Conservation (phyloP, 2,113 vertebrate species). For the Sporophila hypoxantha region DNA sequence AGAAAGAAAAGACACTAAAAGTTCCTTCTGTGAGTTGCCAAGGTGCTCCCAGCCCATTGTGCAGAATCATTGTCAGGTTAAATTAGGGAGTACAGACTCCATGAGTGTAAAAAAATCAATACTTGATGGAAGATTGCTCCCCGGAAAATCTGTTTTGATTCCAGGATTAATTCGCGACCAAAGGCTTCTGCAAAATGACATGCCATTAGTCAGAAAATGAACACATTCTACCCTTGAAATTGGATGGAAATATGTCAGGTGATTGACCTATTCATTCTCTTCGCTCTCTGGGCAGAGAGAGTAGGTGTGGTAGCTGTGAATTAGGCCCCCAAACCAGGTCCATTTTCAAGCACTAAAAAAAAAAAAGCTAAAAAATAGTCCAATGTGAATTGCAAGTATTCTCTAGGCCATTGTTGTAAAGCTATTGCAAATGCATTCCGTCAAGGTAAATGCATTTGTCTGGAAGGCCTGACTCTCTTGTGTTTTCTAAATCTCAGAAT, state of each 20-base stretch:
- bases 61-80: slow-evolving; percentile 98
- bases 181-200: slow-evolving; percentile 98
- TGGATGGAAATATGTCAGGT: slow-evolving; percentile 99
- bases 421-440: slow-evolving; percentile 86
- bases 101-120: slow-evolving; percentile 99
- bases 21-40: slow-evolving; percentile 92
- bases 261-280: slow-evolving; percentile 92
- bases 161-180: slow-evolving; percentile 98
- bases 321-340: slow-evolving; percentile 75
- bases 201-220: slow-evolving; percentile 99
- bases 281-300: slow-evolving; percentile 80
- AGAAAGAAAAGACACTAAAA: slow-evolving; percentile 81
- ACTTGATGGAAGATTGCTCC: slow-evolving; percentile 99
- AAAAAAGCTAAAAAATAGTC: slow-evolving; percentile 62
- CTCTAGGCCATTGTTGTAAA: slow-evolving; percentile 88
- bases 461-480: slow-evolving; percentile 79
- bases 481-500: slow-evolving; percentile 87
- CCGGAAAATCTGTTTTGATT: slow-evolving; percentile 99
- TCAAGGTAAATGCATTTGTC: slow-evolving; percentile 88
- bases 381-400: slow-evolving; percentile 85
- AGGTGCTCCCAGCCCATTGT: slow-evolving; percentile 98
- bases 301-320: slow-evolving; percentile 83
- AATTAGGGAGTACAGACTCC: slow-evolving; percentile 99
- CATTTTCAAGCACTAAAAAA: slow-evolving; percentile 76
- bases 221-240: slow-evolving; percentile 99